Base-by-base conservation (phyloP, 2,113 vertebrate species). In the Arothron firmamentum region DNA sequence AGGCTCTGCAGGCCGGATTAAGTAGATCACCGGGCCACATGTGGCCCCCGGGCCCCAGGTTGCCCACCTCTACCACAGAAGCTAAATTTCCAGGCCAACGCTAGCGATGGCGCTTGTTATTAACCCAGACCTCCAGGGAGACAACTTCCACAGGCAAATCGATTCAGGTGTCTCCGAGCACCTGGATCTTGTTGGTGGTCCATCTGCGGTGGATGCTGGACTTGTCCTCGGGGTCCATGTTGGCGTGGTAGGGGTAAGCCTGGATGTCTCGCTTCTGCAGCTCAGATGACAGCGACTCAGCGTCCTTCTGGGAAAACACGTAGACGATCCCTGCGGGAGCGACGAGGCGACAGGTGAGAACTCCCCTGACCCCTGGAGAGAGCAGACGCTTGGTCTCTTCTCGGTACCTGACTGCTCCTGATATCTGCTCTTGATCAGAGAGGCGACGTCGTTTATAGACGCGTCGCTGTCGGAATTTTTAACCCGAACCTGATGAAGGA, bases 291-390 rank as follows among this genome's bases (percentile, higher is more conserved):
- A 99, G 88, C 6, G 86, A 82, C 67, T 98, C 96, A 17, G 95
- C 92, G 62, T 99, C 97, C 80, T 98, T 98, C 88, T 98, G 97
- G 72, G 97, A 99, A 84, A 98, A 96, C 23, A 97, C 98, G 31
- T 99, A 99, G 59, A 98, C 87, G 34, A 99, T 98, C 53, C 97
- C 97, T 99, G 85, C 91, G 78, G 54, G 49, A 23, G 7, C 48
- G 13, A 0, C 9, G 13, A 25, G 2, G 6, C 21, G 3, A 8
- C 11, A 25, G 17, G 5, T 51, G 5, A 3, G 6, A 21, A 17
- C 7, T 0, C 13, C 19, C 23, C 11, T 15, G 19, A 51, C 3
- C 7, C 4, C 38, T 21, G 6, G 1, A 50, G 9, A 23, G 3
- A 21, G 13, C 19, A 5, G 19, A 23, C 4, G 8, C 5, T 52